phyloP scores from a whole-genome alignment of 2,888 invertebrate genomes.

The Chymomyza caudatula region DNA sequence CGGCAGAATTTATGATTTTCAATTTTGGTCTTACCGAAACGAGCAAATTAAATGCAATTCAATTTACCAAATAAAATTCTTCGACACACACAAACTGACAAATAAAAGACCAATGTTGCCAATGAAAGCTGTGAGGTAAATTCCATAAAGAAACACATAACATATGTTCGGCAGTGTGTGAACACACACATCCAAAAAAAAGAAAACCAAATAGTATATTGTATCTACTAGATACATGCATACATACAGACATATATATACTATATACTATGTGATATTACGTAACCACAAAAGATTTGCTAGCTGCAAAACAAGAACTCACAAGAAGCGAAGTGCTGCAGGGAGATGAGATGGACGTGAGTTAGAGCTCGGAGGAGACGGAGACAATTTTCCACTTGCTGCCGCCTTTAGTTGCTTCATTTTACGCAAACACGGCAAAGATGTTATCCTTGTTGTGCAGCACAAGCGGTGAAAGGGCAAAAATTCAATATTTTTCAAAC shows the following conservation, averaged over 20 bases:
- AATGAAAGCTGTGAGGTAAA: slow-evolving; percentile 1
- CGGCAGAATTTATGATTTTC: slow-evolving; percentile 27
- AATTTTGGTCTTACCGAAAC: slow-evolving; percentile 29
- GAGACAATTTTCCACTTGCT: slow-evolving; percentile 53
- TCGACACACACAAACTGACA: background rate
- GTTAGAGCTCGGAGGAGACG: background rate
- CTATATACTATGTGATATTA: slow-evolving; percentile 42
- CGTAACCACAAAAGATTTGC: slow-evolving; percentile 54
- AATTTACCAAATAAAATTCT: slow-evolving; percentile 42
- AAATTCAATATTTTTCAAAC: slow-evolving; percentile 68
- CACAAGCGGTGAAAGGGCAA: slow-evolving; percentile 17
- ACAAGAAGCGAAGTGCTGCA: background rate
- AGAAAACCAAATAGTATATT: background rate
- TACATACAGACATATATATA: background rate
- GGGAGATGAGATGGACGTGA: background rate
- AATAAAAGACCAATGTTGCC: background rate
- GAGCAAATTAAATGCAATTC: slow-evolving; percentile 60
- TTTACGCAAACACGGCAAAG: slow-evolving; percentile 64
- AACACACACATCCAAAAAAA: background rate
- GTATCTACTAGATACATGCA: background rate
- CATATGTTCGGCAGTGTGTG: slow-evolving; percentile 45
- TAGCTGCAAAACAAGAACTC: slow-evolving; percentile 7
- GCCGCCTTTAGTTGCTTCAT: slow-evolving; percentile 49
- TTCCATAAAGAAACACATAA: slow-evolving; percentile 25
- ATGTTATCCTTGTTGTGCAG: slow-evolving; percentile 42